Evolutionary conservation across 2,797 vertebrate species (phyloP).

Genomic region (Babyrousa celebensis): DNA sequence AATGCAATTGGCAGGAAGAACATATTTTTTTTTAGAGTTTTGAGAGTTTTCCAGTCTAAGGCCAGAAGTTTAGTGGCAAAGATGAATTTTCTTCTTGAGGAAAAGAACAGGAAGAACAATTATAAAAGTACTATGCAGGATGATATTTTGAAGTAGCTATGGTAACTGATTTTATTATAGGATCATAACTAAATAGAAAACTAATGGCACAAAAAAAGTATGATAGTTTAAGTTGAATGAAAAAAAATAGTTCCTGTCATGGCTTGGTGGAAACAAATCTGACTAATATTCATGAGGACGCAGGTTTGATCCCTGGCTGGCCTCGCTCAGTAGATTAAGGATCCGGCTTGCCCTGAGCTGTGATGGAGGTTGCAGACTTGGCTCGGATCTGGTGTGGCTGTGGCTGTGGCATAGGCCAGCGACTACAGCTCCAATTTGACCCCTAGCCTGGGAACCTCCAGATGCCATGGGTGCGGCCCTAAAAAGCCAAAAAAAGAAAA

Average conservation of each 20-base stretch:
- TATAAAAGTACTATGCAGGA: not conserved
- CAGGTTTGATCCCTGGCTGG: no score
- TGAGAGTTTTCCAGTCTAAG: conserved; percentile 19
- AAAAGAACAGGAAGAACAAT: not conserved
- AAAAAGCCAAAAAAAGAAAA: no score
- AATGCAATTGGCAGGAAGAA: not conserved
- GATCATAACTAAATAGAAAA: conserved; percentile 29
- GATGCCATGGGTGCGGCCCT: no score
- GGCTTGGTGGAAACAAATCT: no score
- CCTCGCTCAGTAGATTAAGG: no score
- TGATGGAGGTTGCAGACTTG: no score
- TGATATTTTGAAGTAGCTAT: conserved; percentile 16
- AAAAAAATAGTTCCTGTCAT: not conserved
- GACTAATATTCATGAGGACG: no score
- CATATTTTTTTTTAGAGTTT: not conserved
- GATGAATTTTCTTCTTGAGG: conserved; percentile 59
- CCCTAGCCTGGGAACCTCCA: no score
- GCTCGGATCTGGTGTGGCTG: no score
- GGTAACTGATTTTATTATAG: not conserved
- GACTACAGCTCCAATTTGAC: no score
- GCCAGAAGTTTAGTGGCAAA: not conserved
- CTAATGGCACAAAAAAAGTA: not conserved
- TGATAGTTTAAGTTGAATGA: not conserved
- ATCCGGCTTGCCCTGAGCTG: no score
- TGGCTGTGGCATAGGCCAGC: no score